These are phyloP conservation scores for Theodoxus fluviatilis DNA, from an alignment of 2,888 invertebrate species.

Conservation along the genomic window DNA sequence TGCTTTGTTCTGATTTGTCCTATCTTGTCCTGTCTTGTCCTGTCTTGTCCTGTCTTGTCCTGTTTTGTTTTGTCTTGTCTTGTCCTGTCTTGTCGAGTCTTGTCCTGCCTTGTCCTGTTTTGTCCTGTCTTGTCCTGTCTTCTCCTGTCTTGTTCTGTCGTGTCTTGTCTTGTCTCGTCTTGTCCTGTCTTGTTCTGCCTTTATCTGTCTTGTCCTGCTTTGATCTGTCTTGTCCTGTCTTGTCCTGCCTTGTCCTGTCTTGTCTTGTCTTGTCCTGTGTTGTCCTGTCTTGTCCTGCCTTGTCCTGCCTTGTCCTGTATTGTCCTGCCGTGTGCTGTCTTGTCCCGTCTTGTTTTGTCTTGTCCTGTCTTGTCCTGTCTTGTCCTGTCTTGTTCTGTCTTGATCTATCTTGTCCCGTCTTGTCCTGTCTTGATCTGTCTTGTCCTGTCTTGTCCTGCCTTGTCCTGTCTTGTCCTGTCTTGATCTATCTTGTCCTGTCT, in stretches of 20 bases:
- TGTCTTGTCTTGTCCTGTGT: neutral
- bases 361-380: neutral
- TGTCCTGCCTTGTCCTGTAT: neutral
- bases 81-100: neutral
- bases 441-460: neutral
- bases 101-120: no score
- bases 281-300: no score
- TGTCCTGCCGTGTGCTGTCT: neutral
- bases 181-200: neutral
- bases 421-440: neutral
- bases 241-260: neutral
- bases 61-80: neutral
- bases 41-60: neutral
- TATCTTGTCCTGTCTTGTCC: neutral
- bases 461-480: neutral
- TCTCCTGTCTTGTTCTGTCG: conserved; percentile 3
- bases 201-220: neutral
- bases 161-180: neutral
- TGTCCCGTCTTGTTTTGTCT: neutral
- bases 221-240: neutral
- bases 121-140: neutral
- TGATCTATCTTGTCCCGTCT: neutral
- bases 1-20: neutral
- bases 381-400: neutral
- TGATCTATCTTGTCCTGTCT: neutral